These are phyloP conservation scores for Buphagus erythrorhynchus DNA, from an alignment of 2,797 vertebrate species.

Conservation along the genomic window DNA sequence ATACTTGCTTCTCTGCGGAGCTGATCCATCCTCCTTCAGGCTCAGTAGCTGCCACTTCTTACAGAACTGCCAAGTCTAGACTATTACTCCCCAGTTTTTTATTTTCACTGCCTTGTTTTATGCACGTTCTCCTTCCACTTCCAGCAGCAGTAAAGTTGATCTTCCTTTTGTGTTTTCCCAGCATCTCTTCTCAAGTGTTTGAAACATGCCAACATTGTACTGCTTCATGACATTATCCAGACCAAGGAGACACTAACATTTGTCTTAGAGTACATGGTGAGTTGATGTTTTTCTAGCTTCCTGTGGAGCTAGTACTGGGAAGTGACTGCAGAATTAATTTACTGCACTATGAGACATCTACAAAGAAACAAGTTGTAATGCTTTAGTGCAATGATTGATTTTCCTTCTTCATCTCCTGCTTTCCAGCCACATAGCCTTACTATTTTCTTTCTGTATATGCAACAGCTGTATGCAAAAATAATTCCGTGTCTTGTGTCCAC, in stretches of 20 bases:
- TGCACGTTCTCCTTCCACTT: neutral
- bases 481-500: neutral
- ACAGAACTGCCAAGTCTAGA: neutral
- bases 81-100: neutral
- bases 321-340: conserved; percentile 24
- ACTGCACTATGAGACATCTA: conserved; percentile 46
- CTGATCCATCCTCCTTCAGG: neutral
- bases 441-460: neutral
- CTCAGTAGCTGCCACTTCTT: neutral
- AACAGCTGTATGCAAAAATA: conserved; percentile 25
- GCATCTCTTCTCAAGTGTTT: conserved; percentile 90
- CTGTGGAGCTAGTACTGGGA: neutral
- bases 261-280: conserved; percentile 93
- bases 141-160: neutral
- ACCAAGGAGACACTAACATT: conserved; percentile 88
- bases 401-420: neutral
- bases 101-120: neutral
- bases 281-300: conserved; percentile 58
- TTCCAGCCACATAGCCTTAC: neutral
- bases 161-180: conserved; percentile 68
- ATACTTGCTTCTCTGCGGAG: neutral
- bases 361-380: neutral
- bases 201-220: conserved; percentile 91
- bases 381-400: conserved; percentile 26
- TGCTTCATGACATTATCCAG: conserved; percentile 93